Conservation (phyloP, 2,888 invertebrate species). For the Brachylomia viminalis region DNA sequence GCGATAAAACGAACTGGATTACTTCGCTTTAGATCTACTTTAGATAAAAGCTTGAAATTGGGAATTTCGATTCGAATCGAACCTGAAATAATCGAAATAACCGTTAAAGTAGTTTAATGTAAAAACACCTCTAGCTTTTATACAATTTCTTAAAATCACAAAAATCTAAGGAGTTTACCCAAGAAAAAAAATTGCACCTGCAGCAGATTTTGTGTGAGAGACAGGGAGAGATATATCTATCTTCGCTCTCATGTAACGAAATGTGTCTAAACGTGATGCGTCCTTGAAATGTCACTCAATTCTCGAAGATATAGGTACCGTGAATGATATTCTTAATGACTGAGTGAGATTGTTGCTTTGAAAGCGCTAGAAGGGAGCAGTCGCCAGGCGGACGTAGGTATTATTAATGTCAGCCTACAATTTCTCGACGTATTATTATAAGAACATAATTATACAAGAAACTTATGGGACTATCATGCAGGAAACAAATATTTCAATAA, state of each 20-base stretch:
- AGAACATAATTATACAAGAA: conserved; percentile 10
- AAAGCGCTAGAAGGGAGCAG: conserved; percentile 21
- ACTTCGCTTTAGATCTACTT: conserved; percentile 33
- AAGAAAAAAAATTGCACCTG: background rate
- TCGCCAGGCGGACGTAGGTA: background rate
- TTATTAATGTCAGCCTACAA: conserved; percentile 4
- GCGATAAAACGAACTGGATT: conserved; percentile 30
- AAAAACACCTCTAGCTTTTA: background rate
- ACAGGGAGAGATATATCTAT: background rate
- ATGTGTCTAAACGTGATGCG: background rate
- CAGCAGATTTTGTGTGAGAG: background rate
- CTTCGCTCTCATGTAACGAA: background rate
- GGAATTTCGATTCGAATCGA: conserved; percentile 30
- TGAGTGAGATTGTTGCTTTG: conserved; percentile 15
- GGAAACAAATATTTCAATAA: conserved; percentile 9
- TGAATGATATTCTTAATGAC: background rate
- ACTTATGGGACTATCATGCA: conserved; percentile 5
- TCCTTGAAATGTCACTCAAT: background rate
- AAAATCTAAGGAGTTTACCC: background rate
- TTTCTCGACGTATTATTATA: conserved; percentile 18
- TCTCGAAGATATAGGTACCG: background rate
- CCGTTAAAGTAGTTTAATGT: conserved; percentile 9
- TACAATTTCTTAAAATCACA: background rate
- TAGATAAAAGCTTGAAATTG: conserved; percentile 30
- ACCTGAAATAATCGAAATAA: conserved; percentile 18